Conservation (phyloP, 2,113 vertebrate species). For the Lepus timidus region DNA sequence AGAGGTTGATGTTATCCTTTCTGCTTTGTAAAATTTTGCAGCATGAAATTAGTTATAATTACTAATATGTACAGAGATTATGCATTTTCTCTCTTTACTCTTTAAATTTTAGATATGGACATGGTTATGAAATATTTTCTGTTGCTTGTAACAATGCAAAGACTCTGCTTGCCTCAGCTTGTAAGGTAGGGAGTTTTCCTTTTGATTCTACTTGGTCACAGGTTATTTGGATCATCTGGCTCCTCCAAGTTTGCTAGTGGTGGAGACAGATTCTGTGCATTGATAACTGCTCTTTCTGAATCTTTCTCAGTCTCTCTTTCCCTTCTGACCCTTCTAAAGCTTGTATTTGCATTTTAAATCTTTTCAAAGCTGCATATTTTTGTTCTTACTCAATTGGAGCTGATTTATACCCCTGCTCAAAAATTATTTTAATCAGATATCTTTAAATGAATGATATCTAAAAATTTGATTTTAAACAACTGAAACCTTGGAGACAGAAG, state of each 20-base stretch:
- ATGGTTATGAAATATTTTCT: slow-evolving; percentile 98
- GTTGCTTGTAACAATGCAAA: slow-evolving; percentile 92
- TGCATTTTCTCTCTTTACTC: slow-evolving; percentile 13
- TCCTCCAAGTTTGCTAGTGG: not conserved
- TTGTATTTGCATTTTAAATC: slow-evolving; percentile 55
- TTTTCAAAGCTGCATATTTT: not conserved
- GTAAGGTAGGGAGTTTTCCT: slow-evolving; percentile 92
- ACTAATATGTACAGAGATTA: not conserved
- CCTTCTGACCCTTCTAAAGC: not conserved
- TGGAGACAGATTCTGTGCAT: accelerated
- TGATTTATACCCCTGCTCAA: not conserved
- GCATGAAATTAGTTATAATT: not conserved
- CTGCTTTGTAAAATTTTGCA: slow-evolving; percentile 23
- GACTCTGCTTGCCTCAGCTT: slow-evolving; percentile 95
- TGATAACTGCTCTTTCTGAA: not conserved
- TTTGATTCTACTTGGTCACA: slow-evolving; percentile 21
- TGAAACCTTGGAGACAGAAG: not conserved
- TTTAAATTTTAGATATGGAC: slow-evolving; percentile 93
- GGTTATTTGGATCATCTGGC: not conserved
- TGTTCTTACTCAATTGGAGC: slow-evolving; percentile 14
- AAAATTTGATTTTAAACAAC: slow-evolving; percentile 42
- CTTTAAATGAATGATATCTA: not conserved
- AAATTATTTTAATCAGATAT: not conserved
- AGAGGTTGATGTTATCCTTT: slow-evolving; percentile 23
- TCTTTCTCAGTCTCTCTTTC: not conserved